phyloP scores from a whole-genome alignment of 2,888 invertebrate species.

The Philhelius pedissequus region DNA sequence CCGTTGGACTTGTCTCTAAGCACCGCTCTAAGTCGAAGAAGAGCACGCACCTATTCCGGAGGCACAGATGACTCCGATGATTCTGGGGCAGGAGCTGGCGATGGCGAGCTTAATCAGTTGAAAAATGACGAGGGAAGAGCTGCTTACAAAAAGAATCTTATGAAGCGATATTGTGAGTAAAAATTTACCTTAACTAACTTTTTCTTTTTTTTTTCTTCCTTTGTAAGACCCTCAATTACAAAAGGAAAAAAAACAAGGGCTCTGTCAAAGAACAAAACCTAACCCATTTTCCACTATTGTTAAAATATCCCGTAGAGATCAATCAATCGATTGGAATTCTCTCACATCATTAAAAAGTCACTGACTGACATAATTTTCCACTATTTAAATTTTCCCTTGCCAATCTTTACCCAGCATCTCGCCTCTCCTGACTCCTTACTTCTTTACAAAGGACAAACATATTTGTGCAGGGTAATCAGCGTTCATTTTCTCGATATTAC shows the following conservation, averaged over 20 bases:
- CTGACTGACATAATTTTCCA: constrained; percentile 59
- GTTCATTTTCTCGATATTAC: constrained; percentile 38
- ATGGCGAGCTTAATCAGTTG: constrained; percentile 72
- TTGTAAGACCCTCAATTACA: background rate
- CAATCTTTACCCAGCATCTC: background rate
- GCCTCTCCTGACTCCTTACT: constrained; percentile 9
- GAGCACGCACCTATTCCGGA: constrained; percentile 84
- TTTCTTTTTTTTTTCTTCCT: background rate
- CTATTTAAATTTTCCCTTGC: constrained; percentile 15
- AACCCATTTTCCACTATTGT: constrained; percentile 50
- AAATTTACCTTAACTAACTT: background rate
- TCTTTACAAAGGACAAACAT: constrained; percentile 51
- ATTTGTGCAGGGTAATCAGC: constrained; percentile 60
- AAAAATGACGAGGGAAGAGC: constrained; percentile 76
- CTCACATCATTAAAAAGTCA: constrained; percentile 59
- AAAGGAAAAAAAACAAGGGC: background rate
- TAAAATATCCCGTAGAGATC: constrained; percentile 42
- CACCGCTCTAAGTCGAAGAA: constrained; percentile 73
- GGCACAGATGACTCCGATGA: constrained; percentile 91
- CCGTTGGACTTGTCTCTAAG: constrained; percentile 89
- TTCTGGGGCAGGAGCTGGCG: constrained; percentile 80
- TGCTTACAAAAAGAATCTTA: constrained; percentile 94
- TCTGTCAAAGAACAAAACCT: background rate
- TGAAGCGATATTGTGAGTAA: constrained; percentile 96
- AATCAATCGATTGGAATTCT: constrained; percentile 55